Evolutionary conservation across 1,140 invertebrate genomes (phyloP), one percentile per base, ranked within the genome.

Genomic region (Microplitis demolitor): DNA sequence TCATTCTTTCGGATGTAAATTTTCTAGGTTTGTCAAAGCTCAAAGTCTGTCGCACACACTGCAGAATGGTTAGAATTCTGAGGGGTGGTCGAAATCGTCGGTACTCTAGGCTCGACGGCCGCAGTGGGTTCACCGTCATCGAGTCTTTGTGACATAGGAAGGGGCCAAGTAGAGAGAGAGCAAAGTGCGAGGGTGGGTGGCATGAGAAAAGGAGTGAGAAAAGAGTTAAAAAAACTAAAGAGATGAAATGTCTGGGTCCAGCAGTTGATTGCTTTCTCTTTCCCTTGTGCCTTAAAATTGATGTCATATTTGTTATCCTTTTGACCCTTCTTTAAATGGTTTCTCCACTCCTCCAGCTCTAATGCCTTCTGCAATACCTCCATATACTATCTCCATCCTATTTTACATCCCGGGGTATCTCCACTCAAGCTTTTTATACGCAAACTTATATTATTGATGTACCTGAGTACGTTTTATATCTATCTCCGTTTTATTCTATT

Each of bases 241-340:
- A 11, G 39, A 45, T 45, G 39, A 45, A 45, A 45, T 78, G 76
- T 80, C 77, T 76, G 75, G 74, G 74, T 73, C 76, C 78, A 72
- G 77, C 78, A 11, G 79, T 76, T 86, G 84, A 85, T 85, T 85
- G 82, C 84, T 80, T 81, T 74, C 78, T 77, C 80, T 82, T 76
- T 78, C 78, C 77, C 78, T 74, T 6, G 39, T 80, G 77, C 82
- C 82, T 85, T 82, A 83, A 85, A 85, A 86, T 85, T 84, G 84
- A 84, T 83, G 82, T 85, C 81, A 85, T 86, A 85, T 84, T 85
- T 83, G 84, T 86, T 87, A 85, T 85, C 83, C 83, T 84, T 84
- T 81, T 78, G 82, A 85, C 83, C 85, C 84, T 85, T 84, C 81
- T 83, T 82, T 31, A 8, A 61, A 33, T 35, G 4, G 31, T 33